phyloP scores from a whole-genome alignment of 1,140 invertebrate genomes.

The Drosophila ananassae region DNA sequence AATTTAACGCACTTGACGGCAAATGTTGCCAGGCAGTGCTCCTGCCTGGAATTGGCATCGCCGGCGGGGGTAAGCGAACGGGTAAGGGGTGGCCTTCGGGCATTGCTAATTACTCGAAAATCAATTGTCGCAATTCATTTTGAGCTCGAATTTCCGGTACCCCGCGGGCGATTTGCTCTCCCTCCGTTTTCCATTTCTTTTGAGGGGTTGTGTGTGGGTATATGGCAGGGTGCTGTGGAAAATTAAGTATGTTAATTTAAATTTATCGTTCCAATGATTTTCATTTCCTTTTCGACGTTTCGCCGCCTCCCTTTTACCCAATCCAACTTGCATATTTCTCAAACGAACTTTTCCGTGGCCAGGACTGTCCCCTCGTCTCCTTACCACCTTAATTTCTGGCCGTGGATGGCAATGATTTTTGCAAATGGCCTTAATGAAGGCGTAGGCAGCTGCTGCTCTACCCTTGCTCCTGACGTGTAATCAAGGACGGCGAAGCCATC shows the following conservation, averaged over 20 bases:
- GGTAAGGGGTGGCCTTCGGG: constrained; percentile 18
- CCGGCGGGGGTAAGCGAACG: constrained; percentile 14
- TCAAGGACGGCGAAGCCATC: constrained; percentile 42
- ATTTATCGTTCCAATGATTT: constrained; percentile 78
- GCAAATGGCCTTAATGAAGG: constrained; percentile 68
- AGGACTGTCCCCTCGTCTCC: background rate
- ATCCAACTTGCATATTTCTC: constrained; percentile 57
- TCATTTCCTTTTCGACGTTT: constrained; percentile 51
- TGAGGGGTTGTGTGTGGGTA: background rate
- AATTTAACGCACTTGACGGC: constrained; percentile 72
- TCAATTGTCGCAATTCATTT: constrained; percentile 80
- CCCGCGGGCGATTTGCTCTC: background rate
- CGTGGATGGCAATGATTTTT: constrained; percentile 50
- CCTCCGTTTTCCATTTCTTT: background rate
- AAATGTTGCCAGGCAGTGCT: constrained; percentile 59
- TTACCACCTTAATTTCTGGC: constrained; percentile 7
- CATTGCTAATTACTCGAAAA: constrained; percentile 74
- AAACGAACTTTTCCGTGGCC: constrained; percentile 31
- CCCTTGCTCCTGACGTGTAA: constrained; percentile 44
- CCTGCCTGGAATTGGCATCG: constrained; percentile 36
- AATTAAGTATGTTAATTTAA: constrained; percentile 81
- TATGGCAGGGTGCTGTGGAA: constrained; percentile 34
- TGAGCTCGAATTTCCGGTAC: constrained; percentile 27
- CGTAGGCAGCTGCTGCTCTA: constrained; percentile 37
- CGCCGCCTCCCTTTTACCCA: constrained; percentile 14